phyloP scores from a whole-genome alignment of 2,113 vertebrate species.

The Numida meleagris region DNA sequence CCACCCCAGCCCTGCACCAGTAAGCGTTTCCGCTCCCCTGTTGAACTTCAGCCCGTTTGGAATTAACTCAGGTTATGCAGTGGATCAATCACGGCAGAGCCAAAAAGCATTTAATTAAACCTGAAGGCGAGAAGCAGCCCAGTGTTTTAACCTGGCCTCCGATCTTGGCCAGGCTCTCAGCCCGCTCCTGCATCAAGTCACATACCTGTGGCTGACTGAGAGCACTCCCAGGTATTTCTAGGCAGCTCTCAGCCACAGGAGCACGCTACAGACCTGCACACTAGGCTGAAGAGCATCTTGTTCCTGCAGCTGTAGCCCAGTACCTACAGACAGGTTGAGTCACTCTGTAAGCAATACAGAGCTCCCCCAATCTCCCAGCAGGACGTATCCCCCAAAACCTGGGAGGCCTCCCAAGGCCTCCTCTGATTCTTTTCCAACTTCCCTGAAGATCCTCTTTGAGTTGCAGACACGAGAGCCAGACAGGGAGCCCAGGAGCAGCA shows the following conservation, averaged over 20 bases:
- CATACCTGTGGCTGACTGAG: conserved; percentile 59
- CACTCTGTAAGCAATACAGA: background rate
- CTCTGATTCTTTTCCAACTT: background rate
- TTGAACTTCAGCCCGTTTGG: background rate
- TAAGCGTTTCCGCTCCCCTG: fast-evolving
- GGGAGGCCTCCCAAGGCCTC: background rate
- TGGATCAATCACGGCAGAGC: background rate
- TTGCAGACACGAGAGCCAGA: fast-evolving
- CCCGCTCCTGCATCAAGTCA: background rate
- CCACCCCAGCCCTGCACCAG: background rate
- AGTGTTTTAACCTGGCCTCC: background rate
- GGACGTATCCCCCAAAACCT: background rate
- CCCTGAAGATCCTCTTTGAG: conserved; percentile 4
- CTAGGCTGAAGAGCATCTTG: background rate
- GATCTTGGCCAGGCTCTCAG: conserved; percentile 2
- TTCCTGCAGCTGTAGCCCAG: background rate
- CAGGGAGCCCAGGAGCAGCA: background rate
- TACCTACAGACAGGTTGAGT: background rate
- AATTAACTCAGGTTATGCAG: background rate
- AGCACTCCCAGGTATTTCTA: conserved; percentile 15
- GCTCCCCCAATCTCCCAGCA: background rate
- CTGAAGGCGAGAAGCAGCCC: conserved; percentile 15
- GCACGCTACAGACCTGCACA: background rate
- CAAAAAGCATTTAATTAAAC: conserved; percentile 18
- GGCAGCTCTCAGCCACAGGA: background rate